Evolutionary conservation across 2,888 invertebrate genomes (phyloP).

Genomic region (Hedychridium roseum): DNA sequence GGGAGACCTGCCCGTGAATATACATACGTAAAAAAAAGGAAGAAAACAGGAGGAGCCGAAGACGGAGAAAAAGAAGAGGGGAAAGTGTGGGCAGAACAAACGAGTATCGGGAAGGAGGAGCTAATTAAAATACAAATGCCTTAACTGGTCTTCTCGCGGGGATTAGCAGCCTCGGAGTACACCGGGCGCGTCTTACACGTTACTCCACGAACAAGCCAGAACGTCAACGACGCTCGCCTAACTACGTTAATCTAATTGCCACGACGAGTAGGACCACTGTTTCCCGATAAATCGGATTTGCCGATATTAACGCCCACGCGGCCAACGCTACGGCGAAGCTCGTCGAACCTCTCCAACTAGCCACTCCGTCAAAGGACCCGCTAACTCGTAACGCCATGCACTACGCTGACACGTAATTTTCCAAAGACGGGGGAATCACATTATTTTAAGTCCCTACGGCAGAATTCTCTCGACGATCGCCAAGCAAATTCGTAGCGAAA

Average conservation of each 20-base stretch:
- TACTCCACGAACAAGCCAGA: constrained; percentile 30
- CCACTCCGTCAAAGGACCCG: no score
- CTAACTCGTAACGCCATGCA: no score
- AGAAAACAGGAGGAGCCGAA: constrained; percentile 25
- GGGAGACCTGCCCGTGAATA: no score
- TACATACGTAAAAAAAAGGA: no score
- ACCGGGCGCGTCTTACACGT: constrained; percentile 39
- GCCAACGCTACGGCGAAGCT: constrained; percentile 24
- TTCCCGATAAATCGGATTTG: constrained; percentile 38
- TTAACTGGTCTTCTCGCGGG: constrained; percentile 43
- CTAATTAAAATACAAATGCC: constrained; percentile 62
- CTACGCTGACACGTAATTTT: no score
- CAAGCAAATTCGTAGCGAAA: no score
- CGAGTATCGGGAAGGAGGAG: constrained; percentile 53
- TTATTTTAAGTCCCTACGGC: no score
- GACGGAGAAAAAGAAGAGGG: constrained; percentile 8
- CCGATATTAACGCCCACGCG: constrained; percentile 24
- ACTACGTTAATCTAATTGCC: constrained; percentile 36
- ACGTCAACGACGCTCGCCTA: constrained; percentile 6
- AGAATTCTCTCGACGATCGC: no score
- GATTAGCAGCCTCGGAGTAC: no score
- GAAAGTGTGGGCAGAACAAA: constrained; percentile 45
- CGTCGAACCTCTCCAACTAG: no score
- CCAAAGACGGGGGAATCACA: no score
- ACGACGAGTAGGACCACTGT: constrained; percentile 34